Base-by-base conservation (phyloP, 92 coral and sea anemone species). In the Umimayanthus kanabou region DNA sequence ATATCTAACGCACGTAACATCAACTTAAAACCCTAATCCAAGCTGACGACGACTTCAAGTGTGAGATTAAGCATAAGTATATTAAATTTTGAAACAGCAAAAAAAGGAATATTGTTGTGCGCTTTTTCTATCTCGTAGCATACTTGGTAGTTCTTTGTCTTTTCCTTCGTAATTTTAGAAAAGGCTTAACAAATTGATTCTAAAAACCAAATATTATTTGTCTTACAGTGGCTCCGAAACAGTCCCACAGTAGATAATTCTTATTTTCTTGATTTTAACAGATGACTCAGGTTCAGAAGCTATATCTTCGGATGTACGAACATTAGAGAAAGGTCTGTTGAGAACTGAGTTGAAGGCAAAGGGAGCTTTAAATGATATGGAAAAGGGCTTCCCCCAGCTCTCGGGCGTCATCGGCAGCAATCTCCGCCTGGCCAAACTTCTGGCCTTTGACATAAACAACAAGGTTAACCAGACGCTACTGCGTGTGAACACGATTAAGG, bases 391-490 rank as follows among this genome's bases (percentile, higher is more conserved):
- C 45, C 78, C 87, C 3, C 25, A 47, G 22, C 15, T 69, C 45
- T 70, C 87, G 5, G 37, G 37, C 13, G 65, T 33, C 40, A 61
- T 83, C 18, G 87, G 79, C 20, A 15, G 67, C 1, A 83, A 83
- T 30, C 87, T 83, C 20, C 87, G 87, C 43, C 77, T 83, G 6
- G 87, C 87, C 13, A 83, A 71, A 70, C 78, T 83, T 26, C 67
- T 83, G 39, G 87, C 87, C 20, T 83, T 83, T 30, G 84, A 79
- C 47, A 91, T 93, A 39, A 91, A 90, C 82, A 89, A 77, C 70
- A 93, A 94, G 64, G 88, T 95, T 58, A 92, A 90, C 23, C 42
- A 78, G 37, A 90, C 96, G 3, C 91, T 95, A 3, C 76, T 65
- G 13, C 85, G 82, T 45, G 98, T 88, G 77, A 77, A 91, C 9